Percentiles rank a stretch among this genome's conserved stretches.
Conservation (phyloP, 2,888 invertebrate species). For the Mimumesa dahlbomi region DNA sequence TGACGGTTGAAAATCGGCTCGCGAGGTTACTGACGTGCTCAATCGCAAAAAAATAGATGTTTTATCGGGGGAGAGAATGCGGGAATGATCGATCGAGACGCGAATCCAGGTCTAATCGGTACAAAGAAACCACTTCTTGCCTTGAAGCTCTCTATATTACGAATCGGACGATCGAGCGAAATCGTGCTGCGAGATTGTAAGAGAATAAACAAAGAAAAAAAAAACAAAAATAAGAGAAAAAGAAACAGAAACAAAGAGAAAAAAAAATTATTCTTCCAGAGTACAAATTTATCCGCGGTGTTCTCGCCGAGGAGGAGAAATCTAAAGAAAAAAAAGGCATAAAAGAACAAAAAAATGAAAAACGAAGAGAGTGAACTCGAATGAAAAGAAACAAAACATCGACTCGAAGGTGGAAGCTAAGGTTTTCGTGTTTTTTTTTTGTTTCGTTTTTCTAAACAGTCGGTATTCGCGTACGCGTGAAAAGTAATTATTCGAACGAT, state of each 20-base stretch:
- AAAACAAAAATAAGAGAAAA: constrained; percentile 17
- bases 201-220: constrained; percentile 16
- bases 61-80: constrained; percentile 35
- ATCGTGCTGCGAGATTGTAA: constrained; percentile 11
- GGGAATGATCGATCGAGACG: constrained; percentile 67
- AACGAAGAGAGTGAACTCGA: constrained; percentile 7
- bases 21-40: constrained; percentile 7
- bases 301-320: constrained; percentile 35
- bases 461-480: too few species aligned
- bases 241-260: constrained; percentile 14
- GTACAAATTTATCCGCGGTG: constrained; percentile 76
- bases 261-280: constrained; percentile 63
- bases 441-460: too few species aligned
- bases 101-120: constrained; percentile 77
- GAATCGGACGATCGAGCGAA: constrained; percentile 55
- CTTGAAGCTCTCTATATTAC: constrained; percentile 79
- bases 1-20: neutral
- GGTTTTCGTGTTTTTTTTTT: too few species aligned
- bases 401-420: too few species aligned
- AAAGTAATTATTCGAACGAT: too few species aligned
- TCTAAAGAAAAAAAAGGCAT: constrained; percentile 18
- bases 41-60: constrained; percentile 23
- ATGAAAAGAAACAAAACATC: neutral
- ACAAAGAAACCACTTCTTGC: constrained; percentile 80
- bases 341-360: constrained; percentile 1